Conservation (phyloP, 2,797 vertebrate genomes). For the Ambastaia sidthimunki region DNA sequence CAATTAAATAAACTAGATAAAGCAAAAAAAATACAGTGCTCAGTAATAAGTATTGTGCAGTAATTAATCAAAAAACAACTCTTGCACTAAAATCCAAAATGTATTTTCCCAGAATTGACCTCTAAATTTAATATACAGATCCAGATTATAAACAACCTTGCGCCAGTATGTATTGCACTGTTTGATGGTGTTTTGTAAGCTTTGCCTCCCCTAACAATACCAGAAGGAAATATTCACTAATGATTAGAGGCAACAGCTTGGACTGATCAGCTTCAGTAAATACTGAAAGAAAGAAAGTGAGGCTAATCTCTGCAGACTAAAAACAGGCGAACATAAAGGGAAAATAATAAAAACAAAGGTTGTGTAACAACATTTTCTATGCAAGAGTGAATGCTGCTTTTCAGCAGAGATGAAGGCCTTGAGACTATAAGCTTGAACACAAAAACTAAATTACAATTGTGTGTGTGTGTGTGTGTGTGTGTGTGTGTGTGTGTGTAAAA, state of each 20-base stretch:
- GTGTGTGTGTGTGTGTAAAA: not conserved
- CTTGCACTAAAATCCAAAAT: not conserved
- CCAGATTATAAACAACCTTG: not conserved
- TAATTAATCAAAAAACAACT: not conserved
- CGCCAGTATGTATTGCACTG: not conserved
- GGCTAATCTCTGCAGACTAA: constrained; percentile 48
- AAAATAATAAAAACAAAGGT: constrained; percentile 28
- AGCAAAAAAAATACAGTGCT: not conserved
- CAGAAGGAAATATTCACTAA: constrained; percentile 26
- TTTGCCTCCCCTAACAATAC: constrained; percentile 18
- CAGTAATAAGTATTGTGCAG: not conserved
- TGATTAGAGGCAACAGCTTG: constrained; percentile 41
- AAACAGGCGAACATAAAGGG: constrained; percentile 14
- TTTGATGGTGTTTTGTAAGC: constrained; percentile 1
- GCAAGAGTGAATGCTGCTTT: not conserved
- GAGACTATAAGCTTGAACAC: not conserved
- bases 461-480: not conserved
- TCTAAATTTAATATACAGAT: not conserved
- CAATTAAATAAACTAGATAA: not conserved
- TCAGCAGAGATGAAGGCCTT: not conserved
- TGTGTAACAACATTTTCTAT: constrained; percentile 17
- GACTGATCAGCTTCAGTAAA: constrained; percentile 35
- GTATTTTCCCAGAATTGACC: too few species aligned
- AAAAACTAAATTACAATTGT: not conserved
- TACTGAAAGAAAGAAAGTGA: not conserved